These are phyloP conservation scores for Heliconius ethilla DNA, from an alignment of 2,888 invertebrate species.

Conservation along the genomic window DNA sequence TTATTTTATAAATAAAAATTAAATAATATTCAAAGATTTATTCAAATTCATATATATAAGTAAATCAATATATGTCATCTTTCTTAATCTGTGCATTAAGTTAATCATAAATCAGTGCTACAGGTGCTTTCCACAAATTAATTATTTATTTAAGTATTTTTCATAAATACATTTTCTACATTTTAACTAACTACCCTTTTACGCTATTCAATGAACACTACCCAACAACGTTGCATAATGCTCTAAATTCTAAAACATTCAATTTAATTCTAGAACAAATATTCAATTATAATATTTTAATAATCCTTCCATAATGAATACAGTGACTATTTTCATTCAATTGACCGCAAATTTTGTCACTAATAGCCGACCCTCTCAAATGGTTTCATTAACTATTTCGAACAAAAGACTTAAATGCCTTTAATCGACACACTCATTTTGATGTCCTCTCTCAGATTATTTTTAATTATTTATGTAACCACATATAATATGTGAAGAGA, in stretches of 20 bases:
- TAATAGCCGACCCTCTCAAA: constrained; percentile 38
- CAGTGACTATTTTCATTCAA: constrained; percentile 36
- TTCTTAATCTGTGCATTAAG: too few species aligned
- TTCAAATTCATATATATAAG: too few species aligned
- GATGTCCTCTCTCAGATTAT: constrained; percentile 29
- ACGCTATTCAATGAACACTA: too few species aligned
- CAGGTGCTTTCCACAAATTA: too few species aligned
- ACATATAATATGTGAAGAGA: too few species aligned
- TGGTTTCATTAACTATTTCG: constrained; percentile 39
- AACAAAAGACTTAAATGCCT: constrained; percentile 40
- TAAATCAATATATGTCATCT: too few species aligned
- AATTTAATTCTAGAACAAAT: neutral
- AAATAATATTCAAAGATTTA: too few species aligned
- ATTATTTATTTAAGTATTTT: too few species aligned
- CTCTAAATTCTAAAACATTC: neutral
- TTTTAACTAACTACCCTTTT: too few species aligned
- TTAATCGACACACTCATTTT: constrained; percentile 39
- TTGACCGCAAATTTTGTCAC: constrained; percentile 38
- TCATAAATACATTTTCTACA: too few species aligned
- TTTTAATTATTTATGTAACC: constrained; percentile 9
- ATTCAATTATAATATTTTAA: constrained; percentile 20
- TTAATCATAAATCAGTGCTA: too few species aligned
- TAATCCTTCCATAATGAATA: constrained; percentile 30
- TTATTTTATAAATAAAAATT: too few species aligned
- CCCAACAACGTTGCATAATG: neutral